Percentiles rank a stretch among this genome's conserved stretches.
These are phyloP conservation scores for Odontophorus gujanensis DNA, from an alignment of 2,113 vertebrate genomes.

Conservation along the genomic window DNA sequence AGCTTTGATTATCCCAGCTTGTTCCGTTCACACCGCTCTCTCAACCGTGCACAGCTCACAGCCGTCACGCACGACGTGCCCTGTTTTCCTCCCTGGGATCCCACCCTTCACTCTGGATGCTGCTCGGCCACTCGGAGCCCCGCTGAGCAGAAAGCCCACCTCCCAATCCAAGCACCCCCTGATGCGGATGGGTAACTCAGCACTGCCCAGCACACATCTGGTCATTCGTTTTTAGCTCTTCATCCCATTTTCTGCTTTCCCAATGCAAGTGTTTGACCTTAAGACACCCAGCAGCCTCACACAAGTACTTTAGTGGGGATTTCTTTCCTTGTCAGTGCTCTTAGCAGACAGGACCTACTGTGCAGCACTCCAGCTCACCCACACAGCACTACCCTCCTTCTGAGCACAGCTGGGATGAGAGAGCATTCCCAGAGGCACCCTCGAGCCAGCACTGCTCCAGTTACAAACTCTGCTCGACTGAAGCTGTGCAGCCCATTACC, in stretches of 20 bases:
- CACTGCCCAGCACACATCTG: fast-evolving
- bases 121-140: fast-evolving
- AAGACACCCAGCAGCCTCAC: fast-evolving
- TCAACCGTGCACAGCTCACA: fast-evolving
- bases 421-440: fast-evolving
- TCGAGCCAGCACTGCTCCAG: fast-evolving
- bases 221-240: neutral
- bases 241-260: neutral
- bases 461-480: fast-evolving
- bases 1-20: fast-evolving
- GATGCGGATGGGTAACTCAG: fast-evolving
- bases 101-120: fast-evolving
- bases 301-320: fast-evolving
- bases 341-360: fast-evolving
- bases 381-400: fast-evolving
- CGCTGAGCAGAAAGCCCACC: fast-evolving
- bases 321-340: neutral
- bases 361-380: fast-evolving
- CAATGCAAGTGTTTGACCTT: fast-evolving
- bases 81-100: neutral
- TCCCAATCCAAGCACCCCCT: fast-evolving
- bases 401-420: neutral
- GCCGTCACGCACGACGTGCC: fast-evolving
- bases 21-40: fast-evolving
- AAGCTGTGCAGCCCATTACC: no score